phyloP scores from a whole-genome alignment of 1,140 invertebrate genomes.

The Drosophila insularis region DNA sequence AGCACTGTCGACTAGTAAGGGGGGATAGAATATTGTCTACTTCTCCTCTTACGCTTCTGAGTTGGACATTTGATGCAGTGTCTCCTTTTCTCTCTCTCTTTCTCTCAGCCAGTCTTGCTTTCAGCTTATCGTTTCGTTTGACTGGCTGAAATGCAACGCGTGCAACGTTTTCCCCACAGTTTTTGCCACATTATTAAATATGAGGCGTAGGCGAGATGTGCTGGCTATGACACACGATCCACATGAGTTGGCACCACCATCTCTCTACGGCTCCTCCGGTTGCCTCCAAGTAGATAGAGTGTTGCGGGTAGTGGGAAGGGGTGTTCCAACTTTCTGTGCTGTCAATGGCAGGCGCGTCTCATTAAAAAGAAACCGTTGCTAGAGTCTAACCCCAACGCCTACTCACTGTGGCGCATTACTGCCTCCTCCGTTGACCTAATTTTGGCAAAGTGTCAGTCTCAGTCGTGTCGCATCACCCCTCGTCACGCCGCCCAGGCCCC shows the following conservation, averaged over 20 bases:
- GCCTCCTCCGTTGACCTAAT: slow-evolving; percentile 54
- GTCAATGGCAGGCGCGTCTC: slow-evolving; percentile 51
- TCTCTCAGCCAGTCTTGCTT: background rate
- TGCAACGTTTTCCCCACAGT: slow-evolving; percentile 24
- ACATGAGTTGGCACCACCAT: slow-evolving; percentile 38
- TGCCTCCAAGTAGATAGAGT: slow-evolving; percentile 70
- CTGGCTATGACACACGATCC: slow-evolving; percentile 46
- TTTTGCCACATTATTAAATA: slow-evolving; percentile 30
- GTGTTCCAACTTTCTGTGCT: slow-evolving; percentile 10
- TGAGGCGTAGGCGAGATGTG: slow-evolving; percentile 38
- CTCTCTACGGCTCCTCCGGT: slow-evolving; percentile 40
- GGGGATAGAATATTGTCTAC: background rate
- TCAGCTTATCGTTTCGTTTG: background rate
- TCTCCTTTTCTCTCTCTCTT: background rate
- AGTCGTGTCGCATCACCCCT: slow-evolving; percentile 10
- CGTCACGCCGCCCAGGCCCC: slow-evolving; percentile 29
- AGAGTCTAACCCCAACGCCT: slow-evolving; percentile 17
- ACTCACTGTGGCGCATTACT: background rate
- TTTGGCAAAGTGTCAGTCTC: slow-evolving; percentile 40
- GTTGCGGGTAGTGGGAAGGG: slow-evolving; percentile 46
- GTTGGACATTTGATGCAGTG: slow-evolving; percentile 8
- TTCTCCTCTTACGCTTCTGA: background rate
- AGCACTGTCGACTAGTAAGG: background rate
- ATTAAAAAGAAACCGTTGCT: slow-evolving; percentile 61
- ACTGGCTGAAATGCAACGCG: slow-evolving; percentile 6